Evolutionary conservation across 2,113 vertebrate species (phyloP).

Genomic region (Marmota monax): DNA sequence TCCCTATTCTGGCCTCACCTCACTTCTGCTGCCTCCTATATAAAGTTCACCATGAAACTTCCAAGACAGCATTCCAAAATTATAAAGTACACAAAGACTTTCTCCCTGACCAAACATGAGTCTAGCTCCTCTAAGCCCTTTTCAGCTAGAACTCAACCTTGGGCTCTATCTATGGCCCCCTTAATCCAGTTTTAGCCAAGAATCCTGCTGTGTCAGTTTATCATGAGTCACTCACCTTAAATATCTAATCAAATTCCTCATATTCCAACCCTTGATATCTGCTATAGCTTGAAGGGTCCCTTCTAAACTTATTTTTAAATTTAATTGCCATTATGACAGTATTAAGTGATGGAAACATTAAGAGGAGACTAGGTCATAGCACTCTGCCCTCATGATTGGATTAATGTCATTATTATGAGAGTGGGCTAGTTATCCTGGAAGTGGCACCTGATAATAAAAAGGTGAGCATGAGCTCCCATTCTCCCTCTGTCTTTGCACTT

Average conservation of each 20-base stretch:
- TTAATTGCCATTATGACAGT: neutral
- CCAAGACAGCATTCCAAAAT: neutral
- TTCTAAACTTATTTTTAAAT: neutral
- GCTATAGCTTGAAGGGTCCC: neutral
- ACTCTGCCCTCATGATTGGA: neutral
- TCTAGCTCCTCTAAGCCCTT: neutral
- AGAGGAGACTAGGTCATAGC: neutral
- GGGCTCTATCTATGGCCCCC: neutral
- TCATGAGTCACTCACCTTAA: neutral
- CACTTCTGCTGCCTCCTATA: neutral
- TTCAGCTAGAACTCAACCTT: neutral
- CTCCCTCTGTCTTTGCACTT: neutral
- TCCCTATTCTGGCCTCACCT: neutral
- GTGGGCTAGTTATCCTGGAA: neutral
- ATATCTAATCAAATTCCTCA: neutral
- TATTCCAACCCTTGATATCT: neutral
- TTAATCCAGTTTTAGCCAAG: neutral
- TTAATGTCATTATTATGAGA: too few relatives aligned
- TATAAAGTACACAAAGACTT: neutral
- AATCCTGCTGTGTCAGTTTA: neutral
- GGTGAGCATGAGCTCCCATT: neutral
- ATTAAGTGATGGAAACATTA: neutral
- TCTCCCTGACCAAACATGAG: neutral
- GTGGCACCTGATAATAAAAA: neutral
- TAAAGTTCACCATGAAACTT: neutral